A percentile compares a stretch with the other conserved stretches of the same genome.
phyloP scores from a whole-genome alignment of 2,113 vertebrate genomes.

The Chamaetylas fuelleborni region DNA sequence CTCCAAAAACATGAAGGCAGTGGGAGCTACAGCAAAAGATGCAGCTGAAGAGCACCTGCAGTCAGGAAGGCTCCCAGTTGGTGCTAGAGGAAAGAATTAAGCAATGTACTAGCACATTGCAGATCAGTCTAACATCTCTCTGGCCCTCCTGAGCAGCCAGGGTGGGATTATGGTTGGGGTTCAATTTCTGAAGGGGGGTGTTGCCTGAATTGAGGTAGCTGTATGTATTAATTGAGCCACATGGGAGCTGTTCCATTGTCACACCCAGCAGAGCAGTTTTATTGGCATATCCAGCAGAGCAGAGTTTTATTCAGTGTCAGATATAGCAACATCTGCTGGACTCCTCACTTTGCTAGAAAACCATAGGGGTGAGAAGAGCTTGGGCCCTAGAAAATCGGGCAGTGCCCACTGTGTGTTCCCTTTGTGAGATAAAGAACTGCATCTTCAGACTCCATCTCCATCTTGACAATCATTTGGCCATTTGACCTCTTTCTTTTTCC shows the following conservation, averaged over 20 bases:
- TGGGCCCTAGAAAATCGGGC: not conserved
- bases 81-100: not conserved
- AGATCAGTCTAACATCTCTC: not conserved
- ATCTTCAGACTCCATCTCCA: not conserved
- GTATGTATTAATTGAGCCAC: not conserved
- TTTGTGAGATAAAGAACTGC: not conserved
- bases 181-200: not conserved
- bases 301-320: not conserved
- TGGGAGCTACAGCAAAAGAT: not conserved
- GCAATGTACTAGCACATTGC: not conserved
- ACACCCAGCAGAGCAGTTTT: not conserved
- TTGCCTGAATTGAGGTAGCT: not conserved
- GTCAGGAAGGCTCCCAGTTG: not conserved
- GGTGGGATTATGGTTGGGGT: not conserved
- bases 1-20: not conserved
- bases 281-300: not conserved
- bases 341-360: not conserved
- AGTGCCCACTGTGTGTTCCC: not conserved
- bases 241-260: not conserved
- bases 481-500: not conserved
- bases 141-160: not conserved
- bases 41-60: not conserved
- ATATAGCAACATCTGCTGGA: not conserved
- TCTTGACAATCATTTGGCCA: not conserved
- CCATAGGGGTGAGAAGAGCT: not conserved